phyloP scores from a whole-genome alignment of 1,140 invertebrate genomes.

The Plutomurus gul region DNA sequence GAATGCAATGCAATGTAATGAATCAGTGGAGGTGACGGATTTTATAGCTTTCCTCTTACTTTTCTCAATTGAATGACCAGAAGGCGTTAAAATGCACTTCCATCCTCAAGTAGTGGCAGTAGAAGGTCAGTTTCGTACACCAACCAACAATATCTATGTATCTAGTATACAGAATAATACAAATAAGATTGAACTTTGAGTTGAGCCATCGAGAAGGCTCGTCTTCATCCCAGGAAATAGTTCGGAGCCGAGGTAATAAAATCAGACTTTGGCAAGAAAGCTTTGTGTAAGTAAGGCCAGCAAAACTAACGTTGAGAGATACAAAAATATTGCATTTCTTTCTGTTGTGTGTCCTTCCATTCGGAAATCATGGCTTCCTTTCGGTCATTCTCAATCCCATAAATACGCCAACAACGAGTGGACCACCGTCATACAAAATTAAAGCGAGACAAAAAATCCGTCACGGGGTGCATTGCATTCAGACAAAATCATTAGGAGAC shows the following conservation, averaged over 20 bases:
- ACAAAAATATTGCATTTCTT: not conserved
- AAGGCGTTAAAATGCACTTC: slow-evolving; percentile 17
- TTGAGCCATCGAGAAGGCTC: not conserved
- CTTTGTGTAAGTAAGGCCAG: not conserved
- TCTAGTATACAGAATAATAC: not conserved
- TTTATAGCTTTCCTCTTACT: slow-evolving; percentile 19
- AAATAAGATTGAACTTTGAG: too few relatives aligned
- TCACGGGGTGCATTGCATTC: not conserved
- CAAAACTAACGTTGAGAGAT: not conserved
- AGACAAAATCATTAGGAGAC: not conserved
- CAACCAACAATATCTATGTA: not conserved
- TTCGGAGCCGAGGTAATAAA: slow-evolving; percentile 3
- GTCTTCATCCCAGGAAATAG: not conserved
- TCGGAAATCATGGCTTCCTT: slow-evolving; percentile 15
- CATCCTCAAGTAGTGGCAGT: too few relatives aligned
- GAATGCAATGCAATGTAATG: not conserved
- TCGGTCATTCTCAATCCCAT: slow-evolving; percentile 7
- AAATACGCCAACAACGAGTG: slow-evolving; percentile 8
- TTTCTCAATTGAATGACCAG: slow-evolving; percentile 9
- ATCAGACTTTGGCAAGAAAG: not conserved
- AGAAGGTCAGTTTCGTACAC: not conserved
- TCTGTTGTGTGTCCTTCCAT: not conserved
- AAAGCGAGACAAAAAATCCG: not conserved
- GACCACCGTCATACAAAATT: not conserved
- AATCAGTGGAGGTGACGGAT: slow-evolving; percentile 7